phyloP scores from a whole-genome alignment of 2,888 invertebrate genomes.

The Thereva unica region DNA sequence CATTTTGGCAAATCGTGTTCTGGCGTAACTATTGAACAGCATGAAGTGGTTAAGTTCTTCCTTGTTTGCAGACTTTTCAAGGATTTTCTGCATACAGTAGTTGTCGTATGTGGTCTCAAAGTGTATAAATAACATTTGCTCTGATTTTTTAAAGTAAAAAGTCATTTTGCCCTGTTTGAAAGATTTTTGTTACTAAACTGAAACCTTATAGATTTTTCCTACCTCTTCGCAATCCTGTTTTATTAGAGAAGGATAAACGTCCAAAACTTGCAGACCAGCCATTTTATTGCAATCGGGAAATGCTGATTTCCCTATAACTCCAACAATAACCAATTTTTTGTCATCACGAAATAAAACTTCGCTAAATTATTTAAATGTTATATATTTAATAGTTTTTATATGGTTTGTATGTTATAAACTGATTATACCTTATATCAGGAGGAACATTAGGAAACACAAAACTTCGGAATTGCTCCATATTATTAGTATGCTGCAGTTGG shows the following conservation, averaged over 20 bases:
- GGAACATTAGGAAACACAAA: conserved; percentile 43
- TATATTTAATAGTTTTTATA: not conserved
- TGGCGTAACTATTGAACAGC: conserved; percentile 51
- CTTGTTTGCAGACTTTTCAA: conserved; percentile 48
- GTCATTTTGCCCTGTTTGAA: conserved; percentile 61
- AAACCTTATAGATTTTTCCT: not conserved
- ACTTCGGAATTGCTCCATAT: conserved; percentile 39
- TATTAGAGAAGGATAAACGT: conserved; percentile 47
- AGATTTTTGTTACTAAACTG: conserved; percentile 10
- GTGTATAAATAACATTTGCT: conserved; percentile 62
- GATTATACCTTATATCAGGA: conserved; percentile 40
- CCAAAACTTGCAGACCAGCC: conserved; percentile 51
- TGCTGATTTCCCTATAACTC: conserved; percentile 56
- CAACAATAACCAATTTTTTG: conserved; percentile 52
- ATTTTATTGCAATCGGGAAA: conserved; percentile 55
- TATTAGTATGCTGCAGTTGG: not conserved
- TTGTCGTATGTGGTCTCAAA: conserved; percentile 57
- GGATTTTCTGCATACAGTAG: conserved; percentile 48
- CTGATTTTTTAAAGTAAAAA: conserved; percentile 64
- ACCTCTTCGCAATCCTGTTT: conserved; percentile 48
- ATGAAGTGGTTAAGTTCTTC: conserved; percentile 58
- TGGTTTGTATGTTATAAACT: not conserved
- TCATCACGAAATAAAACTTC: conserved; percentile 48
- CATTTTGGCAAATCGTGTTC: conserved; percentile 64
- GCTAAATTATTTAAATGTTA: conserved; percentile 41